Evolutionary conservation across 2,797 vertebrate genomes (phyloP).

Genomic region (Pipistrellus kuhlii): DNA sequence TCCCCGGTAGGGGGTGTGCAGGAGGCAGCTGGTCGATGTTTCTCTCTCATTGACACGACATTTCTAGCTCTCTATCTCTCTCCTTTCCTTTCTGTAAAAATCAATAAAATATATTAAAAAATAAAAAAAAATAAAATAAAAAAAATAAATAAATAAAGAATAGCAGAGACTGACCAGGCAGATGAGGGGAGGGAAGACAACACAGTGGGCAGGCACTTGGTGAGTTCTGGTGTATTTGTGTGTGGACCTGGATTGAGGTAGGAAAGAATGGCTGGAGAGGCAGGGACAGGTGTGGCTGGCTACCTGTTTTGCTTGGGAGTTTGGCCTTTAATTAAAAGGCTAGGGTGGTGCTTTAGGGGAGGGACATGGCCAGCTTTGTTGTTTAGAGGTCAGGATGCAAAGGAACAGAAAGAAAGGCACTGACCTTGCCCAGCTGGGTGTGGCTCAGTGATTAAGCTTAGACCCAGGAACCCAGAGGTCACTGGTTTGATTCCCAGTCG

Average conservation of each 20-base stretch:
- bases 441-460: no score
- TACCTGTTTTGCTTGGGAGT: not conserved
- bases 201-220: not conserved
- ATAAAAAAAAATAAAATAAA: no score
- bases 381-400: constrained; percentile 7
- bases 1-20: no score
- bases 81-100: no score
- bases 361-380: not conserved
- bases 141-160: no score
- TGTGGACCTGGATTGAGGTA: not conserved
- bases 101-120: no score
- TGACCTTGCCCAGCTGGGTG: no score
- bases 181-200: not conserved
- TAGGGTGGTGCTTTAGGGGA: not conserved
- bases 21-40: no score
- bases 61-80: no score
- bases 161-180: not conserved
- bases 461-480: no score
- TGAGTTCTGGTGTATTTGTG: not conserved
- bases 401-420: not conserved
- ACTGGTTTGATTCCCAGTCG: no score
- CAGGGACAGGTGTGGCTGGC: not conserved
- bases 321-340: constrained; percentile 29
- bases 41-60: no score
- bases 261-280: not conserved